These are phyloP conservation scores for Acipenser oxyrinchus DNA, from an alignment of 2,797 vertebrate genomes.

Conservation along the genomic window DNA sequence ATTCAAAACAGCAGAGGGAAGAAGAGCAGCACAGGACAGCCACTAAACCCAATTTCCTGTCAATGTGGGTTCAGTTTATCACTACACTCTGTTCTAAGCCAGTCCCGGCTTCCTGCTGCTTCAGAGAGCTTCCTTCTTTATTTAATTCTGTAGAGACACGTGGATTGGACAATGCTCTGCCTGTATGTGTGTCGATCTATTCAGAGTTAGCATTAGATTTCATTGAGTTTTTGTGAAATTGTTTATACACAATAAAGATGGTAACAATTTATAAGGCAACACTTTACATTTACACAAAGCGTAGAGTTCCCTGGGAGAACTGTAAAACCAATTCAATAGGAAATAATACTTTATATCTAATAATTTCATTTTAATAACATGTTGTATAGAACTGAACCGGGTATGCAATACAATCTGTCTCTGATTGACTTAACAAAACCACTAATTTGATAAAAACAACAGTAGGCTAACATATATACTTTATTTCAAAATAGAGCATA, in stretches of 20 bases:
- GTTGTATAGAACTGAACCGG: too few species aligned
- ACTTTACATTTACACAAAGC: too few species aligned
- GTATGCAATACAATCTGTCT: background rate
- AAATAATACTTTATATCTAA: too few species aligned
- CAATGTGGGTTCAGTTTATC: conserved; percentile 35
- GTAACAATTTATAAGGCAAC: too few species aligned
- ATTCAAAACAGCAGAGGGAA: conserved; percentile 15
- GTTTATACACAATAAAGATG: background rate
- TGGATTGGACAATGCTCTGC: conserved; percentile 14
- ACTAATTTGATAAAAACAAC: background rate
- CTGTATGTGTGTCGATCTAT: conserved; percentile 16
- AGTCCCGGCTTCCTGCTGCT: conserved; percentile 36
- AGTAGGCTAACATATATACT: background rate
- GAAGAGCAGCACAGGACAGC: conserved; percentile 23
- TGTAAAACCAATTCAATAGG: too few species aligned
- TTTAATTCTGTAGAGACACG: conserved; percentile 9
- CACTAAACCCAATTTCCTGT: conserved; percentile 43
- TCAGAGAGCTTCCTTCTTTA: conserved; percentile 41
- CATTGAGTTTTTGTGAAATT: background rate
- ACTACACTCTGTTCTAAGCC: conserved; percentile 48
- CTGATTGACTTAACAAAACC: background rate
- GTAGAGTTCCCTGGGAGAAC: too few species aligned
- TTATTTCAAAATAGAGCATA: too few species aligned
- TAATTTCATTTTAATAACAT: too few species aligned
- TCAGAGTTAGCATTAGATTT: background rate